Evolutionary conservation across 2,113 vertebrate species (phyloP).

Genomic region (Synodontis membranacea): DNA sequence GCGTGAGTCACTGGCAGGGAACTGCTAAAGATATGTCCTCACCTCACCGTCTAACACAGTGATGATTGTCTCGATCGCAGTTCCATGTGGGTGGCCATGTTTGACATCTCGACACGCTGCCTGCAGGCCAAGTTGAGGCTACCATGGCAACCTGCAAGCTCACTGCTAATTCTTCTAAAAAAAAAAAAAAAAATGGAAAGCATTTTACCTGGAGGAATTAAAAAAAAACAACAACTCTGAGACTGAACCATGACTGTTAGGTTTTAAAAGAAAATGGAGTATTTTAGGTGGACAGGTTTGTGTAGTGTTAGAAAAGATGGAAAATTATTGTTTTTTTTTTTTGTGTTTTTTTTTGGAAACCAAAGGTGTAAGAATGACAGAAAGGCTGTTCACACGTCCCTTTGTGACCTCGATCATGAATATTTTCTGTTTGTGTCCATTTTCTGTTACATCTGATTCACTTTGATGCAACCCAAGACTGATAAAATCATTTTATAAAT

Average conservation of each 20-base stretch:
- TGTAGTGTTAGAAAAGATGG: background rate
- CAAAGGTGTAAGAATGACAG: background rate
- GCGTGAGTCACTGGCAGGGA: background rate
- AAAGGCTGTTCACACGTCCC: background rate
- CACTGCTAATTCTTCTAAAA: background rate
- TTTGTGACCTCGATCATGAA: background rate
- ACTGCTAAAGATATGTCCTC: constrained; percentile 3
- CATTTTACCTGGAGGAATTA: constrained; percentile 18
- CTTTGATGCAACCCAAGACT: background rate
- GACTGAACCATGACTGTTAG: constrained; percentile 1
- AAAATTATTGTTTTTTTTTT: background rate
- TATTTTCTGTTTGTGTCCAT: background rate
- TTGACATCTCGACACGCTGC: constrained; percentile 48
- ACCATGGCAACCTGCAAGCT: constrained; percentile 51
- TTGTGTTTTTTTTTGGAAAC: background rate
- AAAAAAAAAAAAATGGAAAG: constrained; percentile 2
- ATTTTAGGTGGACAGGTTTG: background rate
- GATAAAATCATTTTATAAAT: background rate
- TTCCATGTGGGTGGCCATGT: constrained; percentile 47
- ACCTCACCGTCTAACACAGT: constrained; percentile 28
- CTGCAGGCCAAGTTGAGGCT: constrained; percentile 48
- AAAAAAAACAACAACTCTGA: background rate
- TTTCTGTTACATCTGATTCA: background rate
- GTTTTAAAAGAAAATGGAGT: background rate
- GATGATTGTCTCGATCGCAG: constrained; percentile 32